A percentile compares a stretch with the other conserved stretches of the same genome.
Evolutionary conservation across 2,113 vertebrate species (phyloP).

Genomic region (Sclerurus mexicanus): DNA sequence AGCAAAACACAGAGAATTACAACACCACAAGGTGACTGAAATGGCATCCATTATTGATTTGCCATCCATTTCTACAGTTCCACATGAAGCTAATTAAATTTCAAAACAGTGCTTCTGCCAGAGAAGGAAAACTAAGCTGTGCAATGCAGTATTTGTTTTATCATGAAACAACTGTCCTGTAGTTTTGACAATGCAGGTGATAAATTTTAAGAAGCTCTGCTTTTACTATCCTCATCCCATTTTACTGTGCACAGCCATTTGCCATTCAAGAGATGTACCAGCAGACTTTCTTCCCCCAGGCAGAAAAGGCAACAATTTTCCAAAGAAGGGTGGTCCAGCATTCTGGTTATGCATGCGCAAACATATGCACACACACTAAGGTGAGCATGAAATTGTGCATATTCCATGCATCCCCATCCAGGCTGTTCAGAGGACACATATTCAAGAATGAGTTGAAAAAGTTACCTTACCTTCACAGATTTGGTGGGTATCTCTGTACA

Average conservation of each 20-base stretch:
- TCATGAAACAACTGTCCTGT: background rate
- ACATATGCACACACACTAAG: rapidly evolving
- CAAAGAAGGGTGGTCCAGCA: background rate
- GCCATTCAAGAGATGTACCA: background rate
- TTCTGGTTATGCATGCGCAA: background rate
- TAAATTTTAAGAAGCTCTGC: background rate
- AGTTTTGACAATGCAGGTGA: background rate
- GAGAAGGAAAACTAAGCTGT: background rate
- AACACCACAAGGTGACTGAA: constrained; percentile 52
- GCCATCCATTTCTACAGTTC: constrained; percentile 17
- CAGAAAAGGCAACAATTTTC: background rate
- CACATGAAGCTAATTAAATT: constrained; percentile 64
- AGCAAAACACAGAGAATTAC: constrained; percentile 53
- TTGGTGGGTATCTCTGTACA: background rate
- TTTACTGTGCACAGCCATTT: background rate
- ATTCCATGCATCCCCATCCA: background rate
- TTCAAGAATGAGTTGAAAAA: background rate
- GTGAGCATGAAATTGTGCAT: background rate
- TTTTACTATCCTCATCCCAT: background rate
- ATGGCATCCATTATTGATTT: constrained; percentile 62
- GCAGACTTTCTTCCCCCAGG: background rate
- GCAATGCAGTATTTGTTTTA: background rate
- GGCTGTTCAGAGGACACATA: background rate
- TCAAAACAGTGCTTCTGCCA: background rate
- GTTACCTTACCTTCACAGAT: background rate